These are phyloP conservation scores for Capromys pilorides DNA, from an alignment of 2,797 vertebrate genomes.

Conservation along the genomic window DNA sequence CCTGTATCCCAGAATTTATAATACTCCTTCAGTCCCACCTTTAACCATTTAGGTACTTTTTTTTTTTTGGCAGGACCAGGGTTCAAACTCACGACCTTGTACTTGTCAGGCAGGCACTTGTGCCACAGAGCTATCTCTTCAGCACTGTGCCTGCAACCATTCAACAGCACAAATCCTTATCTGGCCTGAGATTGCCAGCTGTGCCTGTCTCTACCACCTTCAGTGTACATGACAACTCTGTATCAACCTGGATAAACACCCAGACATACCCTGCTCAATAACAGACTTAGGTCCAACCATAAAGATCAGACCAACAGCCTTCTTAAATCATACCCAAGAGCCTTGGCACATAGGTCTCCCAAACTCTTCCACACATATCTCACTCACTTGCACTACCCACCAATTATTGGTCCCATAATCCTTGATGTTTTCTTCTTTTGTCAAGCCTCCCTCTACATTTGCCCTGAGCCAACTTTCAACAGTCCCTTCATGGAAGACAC, in stretches of 20 bases:
- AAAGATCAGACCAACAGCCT: background rate
- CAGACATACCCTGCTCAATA: background rate
- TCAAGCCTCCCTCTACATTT: background rate
- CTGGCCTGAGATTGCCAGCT: background rate
- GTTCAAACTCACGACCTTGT: too few species aligned
- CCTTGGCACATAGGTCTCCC: background rate
- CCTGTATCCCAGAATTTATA: background rate
- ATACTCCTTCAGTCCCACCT: background rate
- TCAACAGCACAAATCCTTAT: background rate
- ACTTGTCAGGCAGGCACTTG: too few species aligned
- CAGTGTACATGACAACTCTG: background rate
- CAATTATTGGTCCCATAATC: background rate
- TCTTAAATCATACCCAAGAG: background rate
- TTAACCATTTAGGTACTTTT: background rate
- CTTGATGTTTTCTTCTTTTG: background rate
- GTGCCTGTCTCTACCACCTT: background rate
- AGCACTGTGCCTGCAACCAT: too few species aligned
- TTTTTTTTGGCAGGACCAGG: too few species aligned
- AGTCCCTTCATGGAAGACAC: background rate
- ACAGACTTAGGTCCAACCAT: background rate
- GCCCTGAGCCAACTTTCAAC: background rate
- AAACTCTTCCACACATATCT: background rate
- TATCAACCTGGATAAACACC: background rate
- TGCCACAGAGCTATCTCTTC: too few species aligned
- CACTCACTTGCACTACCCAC: background rate